Evolutionary conservation across 2,797 vertebrate species (phyloP).

Genomic region (Onychomys leucogaster): DNA sequence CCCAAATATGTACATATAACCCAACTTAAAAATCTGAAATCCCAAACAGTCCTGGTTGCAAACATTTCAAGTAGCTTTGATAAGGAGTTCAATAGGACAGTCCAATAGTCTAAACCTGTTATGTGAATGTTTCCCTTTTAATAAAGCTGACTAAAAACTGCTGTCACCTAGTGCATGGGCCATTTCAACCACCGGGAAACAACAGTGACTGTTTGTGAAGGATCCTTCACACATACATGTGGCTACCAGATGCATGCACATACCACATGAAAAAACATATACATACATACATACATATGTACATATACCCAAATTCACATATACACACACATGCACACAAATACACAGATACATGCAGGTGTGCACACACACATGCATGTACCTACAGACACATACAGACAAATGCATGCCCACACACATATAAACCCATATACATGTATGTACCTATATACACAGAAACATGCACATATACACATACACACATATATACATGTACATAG

Average conservation of each 20-base stretch:
- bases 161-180: neutral
- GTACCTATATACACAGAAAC: neutral
- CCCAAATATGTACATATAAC: neutral
- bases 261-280: neutral
- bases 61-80: neutral
- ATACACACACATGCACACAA: neutral
- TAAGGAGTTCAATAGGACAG: neutral
- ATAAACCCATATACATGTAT: neutral
- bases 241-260: neutral
- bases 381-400: neutral
- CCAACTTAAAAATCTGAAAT: neutral
- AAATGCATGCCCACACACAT: neutral
- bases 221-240: neutral
- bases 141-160: slow-evolving; percentile 10
- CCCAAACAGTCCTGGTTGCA: neutral
- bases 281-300: neutral
- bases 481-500: neutral
- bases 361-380: neutral
- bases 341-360: neutral
- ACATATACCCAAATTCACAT: neutral
- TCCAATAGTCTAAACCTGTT: neutral
- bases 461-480: neutral
- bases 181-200: neutral
- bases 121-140: neutral
- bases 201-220: neutral